Percentiles rank a stretch among this genome's conserved stretches.
phyloP scores from a whole-genome alignment of 2,888 invertebrate genomes.

The Nasonia oneida region DNA sequence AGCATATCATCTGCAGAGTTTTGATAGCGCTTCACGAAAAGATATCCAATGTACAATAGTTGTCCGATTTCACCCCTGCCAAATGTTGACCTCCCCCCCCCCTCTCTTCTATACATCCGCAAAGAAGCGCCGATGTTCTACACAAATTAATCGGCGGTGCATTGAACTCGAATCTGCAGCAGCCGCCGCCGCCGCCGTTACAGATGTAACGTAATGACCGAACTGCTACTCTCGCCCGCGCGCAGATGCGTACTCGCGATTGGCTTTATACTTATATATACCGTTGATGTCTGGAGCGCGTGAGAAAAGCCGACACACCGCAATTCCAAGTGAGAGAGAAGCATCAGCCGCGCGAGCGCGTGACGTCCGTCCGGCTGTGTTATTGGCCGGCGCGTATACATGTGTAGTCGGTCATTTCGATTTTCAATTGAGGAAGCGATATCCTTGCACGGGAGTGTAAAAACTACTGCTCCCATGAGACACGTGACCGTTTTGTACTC shows the following conservation, averaged over 20 bases:
- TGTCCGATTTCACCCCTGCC: too few relatives aligned
- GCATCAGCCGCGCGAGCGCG: constrained; percentile 42
- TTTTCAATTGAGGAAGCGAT: constrained; percentile 10
- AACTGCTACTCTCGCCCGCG: constrained; percentile 2
- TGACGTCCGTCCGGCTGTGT: constrained; percentile 63
- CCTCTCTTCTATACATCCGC: too few relatives aligned
- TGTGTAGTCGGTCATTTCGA: constrained; percentile 59
- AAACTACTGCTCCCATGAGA: not conserved
- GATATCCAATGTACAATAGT: too few relatives aligned
- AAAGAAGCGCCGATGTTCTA: not conserved
- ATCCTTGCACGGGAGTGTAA: not conserved
- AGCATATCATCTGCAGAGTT: too few relatives aligned
- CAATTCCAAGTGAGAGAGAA: constrained; percentile 31
- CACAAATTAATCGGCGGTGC: constrained; percentile 41
- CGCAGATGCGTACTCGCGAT: constrained; percentile 23
- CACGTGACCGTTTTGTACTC: not conserved
- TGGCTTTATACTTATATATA: constrained; percentile 38
- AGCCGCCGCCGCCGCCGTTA: constrained; percentile 10
- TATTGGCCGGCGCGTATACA: constrained; percentile 32
- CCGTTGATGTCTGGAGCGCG: constrained; percentile 40
- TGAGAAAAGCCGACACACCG: constrained; percentile 52
- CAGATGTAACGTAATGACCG: constrained; percentile 47
- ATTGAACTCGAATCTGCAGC: constrained; percentile 25
- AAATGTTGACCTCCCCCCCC: too few relatives aligned
- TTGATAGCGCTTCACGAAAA: too few relatives aligned